phyloP scores from a whole-genome alignment of 35 echinoderm and acorn worm genomes.

The Chiridota heheva region DNA sequence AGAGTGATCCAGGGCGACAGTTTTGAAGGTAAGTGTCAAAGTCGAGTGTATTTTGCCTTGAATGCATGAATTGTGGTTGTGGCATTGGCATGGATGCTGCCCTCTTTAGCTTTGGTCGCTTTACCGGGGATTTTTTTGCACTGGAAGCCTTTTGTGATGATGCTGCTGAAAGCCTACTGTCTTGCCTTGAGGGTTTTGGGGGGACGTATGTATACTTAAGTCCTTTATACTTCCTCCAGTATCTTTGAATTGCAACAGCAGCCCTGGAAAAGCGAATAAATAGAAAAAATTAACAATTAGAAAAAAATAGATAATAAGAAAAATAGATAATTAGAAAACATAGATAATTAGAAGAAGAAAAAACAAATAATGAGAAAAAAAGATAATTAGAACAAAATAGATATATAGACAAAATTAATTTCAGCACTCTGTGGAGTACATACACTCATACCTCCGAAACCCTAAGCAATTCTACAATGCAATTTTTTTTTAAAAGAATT shows the following conservation, averaged over 20 bases:
- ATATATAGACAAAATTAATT: too few relatives aligned
- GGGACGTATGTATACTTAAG: slow-evolving; percentile 48
- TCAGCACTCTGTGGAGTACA: too few relatives aligned
- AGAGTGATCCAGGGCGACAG: slow-evolving; percentile 82
- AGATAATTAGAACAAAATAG: too few relatives aligned
- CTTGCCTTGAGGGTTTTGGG: slow-evolving; percentile 6
- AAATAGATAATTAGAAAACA: too few relatives aligned
- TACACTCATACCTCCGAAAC: too few relatives aligned
- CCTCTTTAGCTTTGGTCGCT: too few relatives aligned
- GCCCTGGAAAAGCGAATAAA: slow-evolving; percentile 48
- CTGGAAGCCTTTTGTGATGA: slow-evolving; percentile 11
- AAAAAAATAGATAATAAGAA: too few relatives aligned
- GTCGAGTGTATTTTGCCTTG: slow-evolving; percentile 39
- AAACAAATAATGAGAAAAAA: too few relatives aligned
- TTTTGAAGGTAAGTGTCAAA: slow-evolving; percentile 90
- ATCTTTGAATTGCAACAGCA: slow-evolving; percentile 79
- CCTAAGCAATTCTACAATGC: too few relatives aligned
- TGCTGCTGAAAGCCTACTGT: slow-evolving; percentile 27
- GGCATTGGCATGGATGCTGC: background rate
- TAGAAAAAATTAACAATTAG: background rate
- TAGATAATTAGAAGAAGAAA: too few relatives aligned
- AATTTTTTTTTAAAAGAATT: too few relatives aligned
- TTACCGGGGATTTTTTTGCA: slow-evolving; percentile 29
- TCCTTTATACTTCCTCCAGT: slow-evolving; percentile 80
- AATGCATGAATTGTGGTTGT: too few relatives aligned